A percentile compares a stretch with the other conserved stretches of the same genome.
Conservation (phyloP, 2,888 invertebrate genomes). For the Zygaena filipendulae region DNA sequence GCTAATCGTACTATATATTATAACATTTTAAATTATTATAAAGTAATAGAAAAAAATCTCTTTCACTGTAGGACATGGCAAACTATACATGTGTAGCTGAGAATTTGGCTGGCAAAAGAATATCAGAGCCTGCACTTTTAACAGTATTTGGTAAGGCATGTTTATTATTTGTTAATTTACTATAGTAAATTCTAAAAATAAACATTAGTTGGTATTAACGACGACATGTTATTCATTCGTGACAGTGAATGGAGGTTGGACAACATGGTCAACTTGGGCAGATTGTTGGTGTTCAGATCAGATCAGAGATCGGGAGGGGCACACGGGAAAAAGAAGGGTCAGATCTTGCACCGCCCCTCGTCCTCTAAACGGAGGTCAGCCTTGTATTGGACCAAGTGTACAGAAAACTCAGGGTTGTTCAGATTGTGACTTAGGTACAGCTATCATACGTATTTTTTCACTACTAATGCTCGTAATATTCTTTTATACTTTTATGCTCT, state of each 20-base stretch:
- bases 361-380: slow-evolving; percentile 90
- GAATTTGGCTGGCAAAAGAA: slow-evolving; percentile 88
- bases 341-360: slow-evolving; percentile 89
- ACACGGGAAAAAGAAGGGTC: slow-evolving; percentile 80
- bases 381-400: slow-evolving; percentile 83
- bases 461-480: slow-evolving; percentile 1
- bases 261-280: slow-evolving; percentile 90
- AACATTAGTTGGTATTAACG: neutral
- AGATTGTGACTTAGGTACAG: slow-evolving; percentile 70
- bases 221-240: too few relatives aligned
- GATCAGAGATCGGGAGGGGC: slow-evolving; percentile 48
- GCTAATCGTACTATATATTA: too few relatives aligned
- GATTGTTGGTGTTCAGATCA: slow-evolving; percentile 85
- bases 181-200: neutral
- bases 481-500: too few relatives aligned
- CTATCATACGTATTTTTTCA: neutral
- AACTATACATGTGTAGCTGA: slow-evolving; percentile 97
- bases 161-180: slow-evolving; percentile 15
- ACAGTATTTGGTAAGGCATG: slow-evolving; percentile 95
- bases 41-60: slow-evolving; percentile 8
- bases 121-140: slow-evolving; percentile 86
- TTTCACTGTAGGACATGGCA: slow-evolving; percentile 77
- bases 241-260: slow-evolving; percentile 96
- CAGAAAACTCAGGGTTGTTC: slow-evolving; percentile 87
- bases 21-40: neutral